Percentiles rank a stretch among this genome's conserved stretches.
These are phyloP conservation scores for Andricus curvator DNA, from an alignment of 2,888 invertebrate species.

Conservation along the genomic window DNA sequence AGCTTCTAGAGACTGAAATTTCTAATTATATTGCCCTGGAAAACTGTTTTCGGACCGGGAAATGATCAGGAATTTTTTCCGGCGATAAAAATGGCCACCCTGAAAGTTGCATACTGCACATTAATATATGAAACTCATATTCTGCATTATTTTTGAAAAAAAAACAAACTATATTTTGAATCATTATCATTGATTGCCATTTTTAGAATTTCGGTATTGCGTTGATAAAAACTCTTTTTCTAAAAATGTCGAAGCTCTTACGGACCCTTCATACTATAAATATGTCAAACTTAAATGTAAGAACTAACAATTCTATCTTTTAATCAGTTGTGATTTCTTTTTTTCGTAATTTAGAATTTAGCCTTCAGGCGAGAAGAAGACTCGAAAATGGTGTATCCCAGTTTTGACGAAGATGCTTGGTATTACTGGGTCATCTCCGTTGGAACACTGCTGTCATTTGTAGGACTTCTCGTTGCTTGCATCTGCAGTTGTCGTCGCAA, in stretches of 20 bases:
- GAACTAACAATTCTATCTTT: neutral
- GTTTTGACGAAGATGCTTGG: slow-evolving; percentile 70
- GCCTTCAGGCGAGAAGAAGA: slow-evolving; percentile 3
- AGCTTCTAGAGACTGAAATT: no score
- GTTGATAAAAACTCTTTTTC: no score
- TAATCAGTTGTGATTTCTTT: neutral
- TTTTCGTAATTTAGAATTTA: neutral
- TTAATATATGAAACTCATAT: no score
- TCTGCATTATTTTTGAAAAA: neutral
- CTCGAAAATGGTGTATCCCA: slow-evolving; percentile 69
- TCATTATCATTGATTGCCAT: neutral
- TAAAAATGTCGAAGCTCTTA: no score
- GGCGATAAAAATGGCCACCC: no score
- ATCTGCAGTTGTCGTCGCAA: slow-evolving; percentile 88
- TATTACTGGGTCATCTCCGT: slow-evolving; percentile 75
- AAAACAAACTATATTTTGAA: neutral
- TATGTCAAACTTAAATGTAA: no score
- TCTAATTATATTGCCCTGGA: no score
- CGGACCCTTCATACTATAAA: no score
- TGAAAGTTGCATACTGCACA: no score
- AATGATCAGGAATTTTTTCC: no score
- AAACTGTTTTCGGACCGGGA: no score
- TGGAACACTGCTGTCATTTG: slow-evolving; percentile 78
- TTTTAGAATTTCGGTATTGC: neutral
- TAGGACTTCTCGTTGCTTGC: slow-evolving; percentile 83